phyloP scores from a whole-genome alignment of 1,140 invertebrate genomes.

The Hesperophylax magnus region DNA sequence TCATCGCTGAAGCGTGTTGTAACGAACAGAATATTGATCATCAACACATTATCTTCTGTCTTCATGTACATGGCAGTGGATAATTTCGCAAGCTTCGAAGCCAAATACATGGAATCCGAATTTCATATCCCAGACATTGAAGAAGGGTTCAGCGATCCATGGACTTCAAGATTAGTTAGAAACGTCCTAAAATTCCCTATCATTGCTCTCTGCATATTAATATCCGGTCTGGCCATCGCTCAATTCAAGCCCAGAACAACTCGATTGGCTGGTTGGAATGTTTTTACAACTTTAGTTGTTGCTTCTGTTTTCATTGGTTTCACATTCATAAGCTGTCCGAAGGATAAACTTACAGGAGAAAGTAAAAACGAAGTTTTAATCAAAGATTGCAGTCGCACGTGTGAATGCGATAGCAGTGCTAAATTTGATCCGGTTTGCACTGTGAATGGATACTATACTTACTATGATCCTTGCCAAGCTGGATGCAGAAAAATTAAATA shows the following conservation, averaged over 20 bases:
- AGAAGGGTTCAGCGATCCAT: conserved; percentile 73
- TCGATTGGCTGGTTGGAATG: conserved; percentile 73
- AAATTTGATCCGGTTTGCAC: conserved; percentile 79
- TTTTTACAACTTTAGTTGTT: conserved; percentile 67
- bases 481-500: conserved; percentile 70
- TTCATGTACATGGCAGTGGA: conserved; percentile 72
- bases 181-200: conserved; percentile 76
- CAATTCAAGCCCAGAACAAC: conserved; percentile 71
- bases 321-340: conserved; percentile 75
- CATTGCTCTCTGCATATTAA: conserved; percentile 73
- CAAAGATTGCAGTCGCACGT: conserved; percentile 75
- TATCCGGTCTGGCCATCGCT: conserved; percentile 75
- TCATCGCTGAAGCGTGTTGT: conserved; percentile 72
- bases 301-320: conserved; percentile 71
- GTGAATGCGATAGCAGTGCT: conserved; percentile 73
- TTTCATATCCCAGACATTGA: conserved; percentile 73
- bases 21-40: conserved; percentile 74
- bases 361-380: conserved; percentile 63
- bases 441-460: conserved; percentile 70
- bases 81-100: conserved; percentile 72
- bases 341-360: conserved; percentile 65
- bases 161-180: conserved; percentile 67
- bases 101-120: conserved; percentile 73
- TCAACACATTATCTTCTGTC: conserved; percentile 72
- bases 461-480: conserved; percentile 81